Conservation (phyloP, 1,140 invertebrate species). For the Pogonognathellus flavescens region DNA sequence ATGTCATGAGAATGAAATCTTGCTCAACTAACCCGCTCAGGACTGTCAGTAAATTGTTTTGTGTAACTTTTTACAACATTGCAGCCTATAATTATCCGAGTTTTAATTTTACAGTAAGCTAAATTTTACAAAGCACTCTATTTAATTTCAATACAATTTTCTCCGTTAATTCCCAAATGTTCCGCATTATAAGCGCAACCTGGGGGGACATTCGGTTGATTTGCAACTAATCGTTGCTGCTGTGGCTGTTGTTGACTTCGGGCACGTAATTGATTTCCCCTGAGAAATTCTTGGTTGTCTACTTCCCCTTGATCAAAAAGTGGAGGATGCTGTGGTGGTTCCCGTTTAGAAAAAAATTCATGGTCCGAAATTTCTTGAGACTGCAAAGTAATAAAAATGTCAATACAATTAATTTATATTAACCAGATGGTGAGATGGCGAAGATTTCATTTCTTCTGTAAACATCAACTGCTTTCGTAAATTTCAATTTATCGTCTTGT, state of each 20-base stretch:
- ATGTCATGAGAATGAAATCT: no score
- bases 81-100: no score
- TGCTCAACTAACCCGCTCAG: no score
- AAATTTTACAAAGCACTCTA: no score
- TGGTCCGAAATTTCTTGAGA: slow-evolving; percentile 12
- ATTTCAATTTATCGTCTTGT: no score
- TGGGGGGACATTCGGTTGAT: not conserved
- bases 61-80: no score
- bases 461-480: no score
- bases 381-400: not conserved
- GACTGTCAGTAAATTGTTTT: no score
- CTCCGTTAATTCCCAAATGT: not conserved
- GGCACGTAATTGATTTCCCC: not conserved
- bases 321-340: not conserved
- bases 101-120: no score
- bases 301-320: not conserved
- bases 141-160: not conserved
- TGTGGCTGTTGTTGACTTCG: not conserved
- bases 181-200: slow-evolving; percentile 6
- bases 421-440: no score
- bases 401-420: no score
- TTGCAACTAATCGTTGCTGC: not conserved
- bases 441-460: no score
- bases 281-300: not conserved
- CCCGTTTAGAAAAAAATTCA: slow-evolving; percentile 12